phyloP scores from a whole-genome alignment of 2,888 invertebrate species.

The Pristionchus fissidentatus region DNA sequence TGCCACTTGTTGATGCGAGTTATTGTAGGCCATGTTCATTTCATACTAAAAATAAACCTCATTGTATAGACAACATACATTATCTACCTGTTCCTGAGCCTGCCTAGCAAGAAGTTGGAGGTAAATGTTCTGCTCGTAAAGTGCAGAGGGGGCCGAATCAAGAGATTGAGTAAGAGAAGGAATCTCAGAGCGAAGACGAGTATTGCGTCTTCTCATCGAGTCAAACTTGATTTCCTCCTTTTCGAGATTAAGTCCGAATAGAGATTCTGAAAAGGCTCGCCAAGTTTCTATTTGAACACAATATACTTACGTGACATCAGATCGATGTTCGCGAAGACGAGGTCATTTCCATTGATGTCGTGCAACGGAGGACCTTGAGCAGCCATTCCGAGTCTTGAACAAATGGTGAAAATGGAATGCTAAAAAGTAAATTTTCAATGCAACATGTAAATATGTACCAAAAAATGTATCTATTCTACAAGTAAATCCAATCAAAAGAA shows the following conservation, averaged over 20 bases:
- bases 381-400: no score
- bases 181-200: background rate
- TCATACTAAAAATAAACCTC: slow-evolving; percentile 21
- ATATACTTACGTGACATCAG: background rate
- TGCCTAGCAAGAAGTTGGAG: slow-evolving; percentile 2
- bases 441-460: no score
- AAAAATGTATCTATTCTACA: no score
- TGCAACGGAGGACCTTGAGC: no score
- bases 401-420: no score
- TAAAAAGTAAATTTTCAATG: no score
- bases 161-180: slow-evolving; percentile 16
- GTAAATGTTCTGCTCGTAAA: slow-evolving; percentile 13
- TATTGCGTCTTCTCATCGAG: background rate
- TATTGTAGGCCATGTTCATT: slow-evolving; percentile 5
- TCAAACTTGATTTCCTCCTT: background rate
- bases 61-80: background rate
- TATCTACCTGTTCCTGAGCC: slow-evolving; percentile 3
- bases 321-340: background rate
- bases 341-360: slow-evolving; percentile 12
- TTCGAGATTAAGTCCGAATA: background rate
- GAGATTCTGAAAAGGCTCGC: background rate
- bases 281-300: background rate
- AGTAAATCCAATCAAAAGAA: no score
- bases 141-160: background rate
- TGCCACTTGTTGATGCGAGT: background rate